Conservation (phyloP, 1,140 invertebrate genomes). For the Drosophila pachea region DNA sequence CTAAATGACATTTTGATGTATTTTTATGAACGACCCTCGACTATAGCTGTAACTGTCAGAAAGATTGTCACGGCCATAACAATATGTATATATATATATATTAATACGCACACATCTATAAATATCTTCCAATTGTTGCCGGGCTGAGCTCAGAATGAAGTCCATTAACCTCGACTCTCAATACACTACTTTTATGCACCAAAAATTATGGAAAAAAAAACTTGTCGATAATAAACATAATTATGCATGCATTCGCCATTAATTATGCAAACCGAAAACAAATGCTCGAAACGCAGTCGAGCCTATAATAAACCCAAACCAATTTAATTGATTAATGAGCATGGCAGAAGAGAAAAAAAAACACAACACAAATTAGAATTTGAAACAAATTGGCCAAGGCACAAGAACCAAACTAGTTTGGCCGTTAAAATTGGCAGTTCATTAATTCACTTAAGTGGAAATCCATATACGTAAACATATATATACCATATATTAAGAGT, state of each 20-base stretch:
- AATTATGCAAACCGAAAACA: constrained; percentile 54
- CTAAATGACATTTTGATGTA: constrained; percentile 43
- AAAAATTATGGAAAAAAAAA: constrained; percentile 7
- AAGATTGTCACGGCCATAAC: not conserved
- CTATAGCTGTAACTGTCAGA: constrained; percentile 14
- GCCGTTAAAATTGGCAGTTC: constrained; percentile 52
- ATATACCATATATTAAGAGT: not conserved
- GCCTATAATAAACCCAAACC: not conserved
- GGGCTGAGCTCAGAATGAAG: not conserved
- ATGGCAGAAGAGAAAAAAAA: constrained; percentile 6
- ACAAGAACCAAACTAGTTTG: constrained; percentile 13
- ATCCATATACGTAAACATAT: not conserved
- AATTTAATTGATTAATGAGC: constrained; percentile 56
- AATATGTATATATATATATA: not conserved
- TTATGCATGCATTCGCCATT: constrained; percentile 30
- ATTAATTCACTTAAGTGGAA: constrained; percentile 61
- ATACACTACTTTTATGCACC: not conserved
- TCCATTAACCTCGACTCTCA: not conserved
- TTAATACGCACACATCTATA: not conserved
- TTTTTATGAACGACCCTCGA: not conserved
- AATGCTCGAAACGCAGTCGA: constrained; percentile 6
- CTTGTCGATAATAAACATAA: not conserved
- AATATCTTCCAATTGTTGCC: no score
- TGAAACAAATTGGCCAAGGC: not conserved
- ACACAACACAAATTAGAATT: not conserved